Evolutionary conservation across 1,140 invertebrate species (phyloP).

Genomic region (Bemisia tabaci): DNA sequence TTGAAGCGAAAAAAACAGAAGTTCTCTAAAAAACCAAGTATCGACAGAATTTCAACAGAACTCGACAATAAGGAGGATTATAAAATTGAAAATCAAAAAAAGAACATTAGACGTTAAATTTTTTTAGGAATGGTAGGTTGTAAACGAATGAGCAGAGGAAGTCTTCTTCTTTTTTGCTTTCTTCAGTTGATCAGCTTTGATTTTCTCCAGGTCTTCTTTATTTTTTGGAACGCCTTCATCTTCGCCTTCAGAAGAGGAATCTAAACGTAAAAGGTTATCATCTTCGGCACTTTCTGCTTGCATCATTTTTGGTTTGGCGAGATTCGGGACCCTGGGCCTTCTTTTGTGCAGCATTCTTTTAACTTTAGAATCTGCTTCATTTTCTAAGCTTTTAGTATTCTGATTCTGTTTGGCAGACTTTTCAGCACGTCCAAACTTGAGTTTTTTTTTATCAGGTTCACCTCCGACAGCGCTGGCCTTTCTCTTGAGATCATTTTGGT

Average conservation of each 20-base stretch:
- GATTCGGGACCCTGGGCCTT: background rate
- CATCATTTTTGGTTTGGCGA: background rate
- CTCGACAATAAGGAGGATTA: no score
- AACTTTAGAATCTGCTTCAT: background rate
- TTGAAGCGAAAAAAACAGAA: no score
- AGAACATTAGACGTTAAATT: no score
- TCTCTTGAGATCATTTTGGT: background rate
- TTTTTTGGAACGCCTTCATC: background rate
- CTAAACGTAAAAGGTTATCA: background rate
- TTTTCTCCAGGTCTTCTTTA: background rate
- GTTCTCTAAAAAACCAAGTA: no score
- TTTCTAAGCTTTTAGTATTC: background rate
- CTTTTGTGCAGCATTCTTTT: background rate
- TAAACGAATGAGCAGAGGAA: constrained; percentile 13
- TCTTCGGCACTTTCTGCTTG: background rate
- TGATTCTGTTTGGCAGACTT: background rate
- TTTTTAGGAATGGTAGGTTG: no score
- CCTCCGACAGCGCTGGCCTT: background rate
- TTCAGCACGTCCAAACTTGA: background rate
- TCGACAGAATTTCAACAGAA: no score
- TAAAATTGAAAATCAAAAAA: no score
- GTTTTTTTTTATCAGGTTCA: background rate
- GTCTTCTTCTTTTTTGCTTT: background rate
- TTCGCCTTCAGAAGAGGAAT: background rate
- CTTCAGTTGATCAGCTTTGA: background rate